phyloP scores from a whole-genome alignment of 1,140 invertebrate genomes.

The Ceratosolen solmsi region DNA sequence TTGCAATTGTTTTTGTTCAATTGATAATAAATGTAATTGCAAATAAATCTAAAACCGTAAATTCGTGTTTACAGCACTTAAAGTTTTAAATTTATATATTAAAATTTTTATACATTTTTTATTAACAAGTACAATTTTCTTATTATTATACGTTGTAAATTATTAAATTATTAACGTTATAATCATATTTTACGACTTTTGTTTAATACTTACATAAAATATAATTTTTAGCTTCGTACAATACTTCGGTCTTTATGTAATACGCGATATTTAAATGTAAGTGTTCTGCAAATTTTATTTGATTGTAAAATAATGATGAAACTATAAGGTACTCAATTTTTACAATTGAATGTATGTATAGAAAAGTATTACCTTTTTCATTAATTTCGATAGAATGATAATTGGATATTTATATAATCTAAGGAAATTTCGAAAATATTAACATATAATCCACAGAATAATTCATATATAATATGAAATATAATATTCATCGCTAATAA shows the following conservation, averaged over 20 bases:
- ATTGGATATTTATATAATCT: no score
- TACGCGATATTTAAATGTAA: background rate
- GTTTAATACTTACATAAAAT: background rate
- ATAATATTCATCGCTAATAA: no score
- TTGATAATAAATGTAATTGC: background rate
- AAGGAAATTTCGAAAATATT: no score
- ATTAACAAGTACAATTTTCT: background rate
- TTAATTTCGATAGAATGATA: no score
- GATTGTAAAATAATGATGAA: background rate
- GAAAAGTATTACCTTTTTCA: no score
- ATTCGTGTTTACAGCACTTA: background rate
- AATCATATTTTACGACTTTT: constrained; percentile 1
- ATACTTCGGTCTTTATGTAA: background rate
- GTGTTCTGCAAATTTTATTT: background rate
- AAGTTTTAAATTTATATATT: background rate
- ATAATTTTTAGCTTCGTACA: background rate
- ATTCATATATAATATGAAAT: no score
- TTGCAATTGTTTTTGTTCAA: background rate
- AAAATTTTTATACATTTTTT: background rate
- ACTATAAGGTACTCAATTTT: background rate
- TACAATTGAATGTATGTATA: no score
- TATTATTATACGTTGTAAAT: background rate
- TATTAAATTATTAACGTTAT: background rate
- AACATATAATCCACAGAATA: no score
- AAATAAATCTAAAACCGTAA: background rate